These are phyloP conservation scores for Petrolisthes cinctipes DNA, from an alignment of 2,888 invertebrate species.

Conservation along the genomic window DNA sequence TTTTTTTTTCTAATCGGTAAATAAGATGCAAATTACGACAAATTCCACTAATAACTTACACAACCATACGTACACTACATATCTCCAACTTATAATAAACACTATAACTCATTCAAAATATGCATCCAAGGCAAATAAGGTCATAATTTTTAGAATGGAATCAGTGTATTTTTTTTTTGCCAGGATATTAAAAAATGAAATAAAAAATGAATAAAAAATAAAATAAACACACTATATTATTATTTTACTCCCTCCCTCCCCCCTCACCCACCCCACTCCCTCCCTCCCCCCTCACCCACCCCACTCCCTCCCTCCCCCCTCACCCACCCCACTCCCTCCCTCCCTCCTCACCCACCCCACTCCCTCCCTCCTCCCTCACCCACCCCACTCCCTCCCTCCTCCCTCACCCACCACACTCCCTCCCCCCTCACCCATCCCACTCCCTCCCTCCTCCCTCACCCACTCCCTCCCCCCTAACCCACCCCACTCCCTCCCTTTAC, in stretches of 20 bases:
- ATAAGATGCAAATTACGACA: no score
- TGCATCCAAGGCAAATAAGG: no score
- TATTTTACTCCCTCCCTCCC: background rate
- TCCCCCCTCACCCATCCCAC: background rate
- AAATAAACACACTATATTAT: no score
- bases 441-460: background rate
- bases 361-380: background rate
- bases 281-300: background rate
- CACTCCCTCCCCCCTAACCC: background rate
- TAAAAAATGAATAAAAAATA: no score
- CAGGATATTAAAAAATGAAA: no score
- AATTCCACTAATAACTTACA: no score
- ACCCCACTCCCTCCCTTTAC: background rate
- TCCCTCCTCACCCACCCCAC: background rate
- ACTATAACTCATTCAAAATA: no score
- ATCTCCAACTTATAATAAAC: no score
- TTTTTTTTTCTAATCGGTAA: slow-evolving; percentile 5
- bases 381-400: background rate
- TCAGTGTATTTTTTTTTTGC: no score
- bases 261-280: background rate
- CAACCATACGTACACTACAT: no score
- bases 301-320: background rate
- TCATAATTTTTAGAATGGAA: no score
- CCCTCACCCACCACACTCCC: background rate
- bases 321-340: background rate